A percentile compares a stretch with the other conserved stretches of the same genome.
Conservation (phyloP, 2,113 vertebrate genomes). For the Heloderma charlesbogerti region DNA sequence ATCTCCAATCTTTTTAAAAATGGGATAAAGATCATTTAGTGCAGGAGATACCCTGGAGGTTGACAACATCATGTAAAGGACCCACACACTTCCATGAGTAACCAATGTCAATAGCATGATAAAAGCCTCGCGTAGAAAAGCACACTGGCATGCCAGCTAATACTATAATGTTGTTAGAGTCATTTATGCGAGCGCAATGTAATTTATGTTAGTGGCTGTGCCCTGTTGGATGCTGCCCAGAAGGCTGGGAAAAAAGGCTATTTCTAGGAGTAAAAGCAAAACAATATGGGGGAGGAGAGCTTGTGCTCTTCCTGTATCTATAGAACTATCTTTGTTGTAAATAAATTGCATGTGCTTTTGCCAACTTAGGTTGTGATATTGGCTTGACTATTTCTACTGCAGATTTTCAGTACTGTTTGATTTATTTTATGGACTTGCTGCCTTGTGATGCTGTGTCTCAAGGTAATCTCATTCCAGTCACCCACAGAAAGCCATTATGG, state of each 20-base stretch:
- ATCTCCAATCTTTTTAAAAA: no score
- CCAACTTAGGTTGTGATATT: not conserved
- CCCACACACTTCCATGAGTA: no score
- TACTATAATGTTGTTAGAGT: no score
- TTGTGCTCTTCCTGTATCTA: not conserved
- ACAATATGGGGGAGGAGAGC: not conserved
- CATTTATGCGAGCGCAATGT: no score
- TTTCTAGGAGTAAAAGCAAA: not conserved
- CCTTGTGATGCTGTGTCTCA: conserved; percentile 47
- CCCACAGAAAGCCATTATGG: conserved; percentile 47
- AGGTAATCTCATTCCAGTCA: conserved; percentile 51
- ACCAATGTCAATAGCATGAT: no score
- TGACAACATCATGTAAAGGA: no score
- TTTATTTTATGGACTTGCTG: not conserved
- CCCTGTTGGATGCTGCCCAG: no score
- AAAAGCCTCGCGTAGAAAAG: no score
- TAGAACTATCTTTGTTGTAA: not conserved
- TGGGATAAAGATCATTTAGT: no score
- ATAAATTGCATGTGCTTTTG: not conserved
- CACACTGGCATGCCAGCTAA: no score
- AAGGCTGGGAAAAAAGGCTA: not conserved
- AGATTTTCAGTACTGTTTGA: not conserved
- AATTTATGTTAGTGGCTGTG: no score
- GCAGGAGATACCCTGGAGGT: no score
- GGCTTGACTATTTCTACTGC: not conserved